Percentiles rank a stretch among this genome's conserved stretches.
These are phyloP conservation scores for Dreissena rostriformis DNA, from an alignment of 1,140 invertebrate species.

Conservation along the genomic window DNA sequence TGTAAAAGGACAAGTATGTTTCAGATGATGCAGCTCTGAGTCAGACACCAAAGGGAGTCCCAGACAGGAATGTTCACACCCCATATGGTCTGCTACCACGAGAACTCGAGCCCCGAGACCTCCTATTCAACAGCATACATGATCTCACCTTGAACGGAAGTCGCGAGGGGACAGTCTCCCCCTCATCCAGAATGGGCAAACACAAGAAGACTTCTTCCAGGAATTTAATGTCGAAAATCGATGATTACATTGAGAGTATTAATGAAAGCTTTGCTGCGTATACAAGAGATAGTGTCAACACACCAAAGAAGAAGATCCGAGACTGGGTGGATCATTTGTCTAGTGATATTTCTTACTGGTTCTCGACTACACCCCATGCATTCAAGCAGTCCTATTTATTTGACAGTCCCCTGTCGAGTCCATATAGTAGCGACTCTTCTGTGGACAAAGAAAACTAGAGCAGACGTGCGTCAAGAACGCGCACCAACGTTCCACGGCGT, in stretches of 20 bases:
- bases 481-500: conserved; percentile 12
- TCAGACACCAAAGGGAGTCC: conserved; percentile 89
- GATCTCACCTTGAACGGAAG: background rate
- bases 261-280: conserved; percentile 56
- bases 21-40: conserved; percentile 76
- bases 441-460: conserved; percentile 35
- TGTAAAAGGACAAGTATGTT: background rate
- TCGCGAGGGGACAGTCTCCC: background rate
- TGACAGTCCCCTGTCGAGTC: conserved; percentile 23
- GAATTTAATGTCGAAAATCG: conserved; percentile 35
- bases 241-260: conserved; percentile 46
- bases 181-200: background rate
- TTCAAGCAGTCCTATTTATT: conserved; percentile 34
- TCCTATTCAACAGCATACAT: conserved; percentile 11
- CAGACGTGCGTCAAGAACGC: conserved; percentile 32
- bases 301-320: background rate
- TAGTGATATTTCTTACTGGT: background rate
- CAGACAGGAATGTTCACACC: conserved; percentile 89
- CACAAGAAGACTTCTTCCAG: background rate
- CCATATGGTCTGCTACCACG: conserved; percentile 86
- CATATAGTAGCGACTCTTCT: conserved; percentile 40
- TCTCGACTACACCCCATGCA: conserved; percentile 1
- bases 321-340: no score
- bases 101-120: conserved; percentile 38
- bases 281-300: conserved; percentile 44